Evolutionary conservation across 2,113 vertebrate species (phyloP), one percentile per base, ranked within the genome.

Genomic region (Ophthalmolycus amberensis): DNA sequence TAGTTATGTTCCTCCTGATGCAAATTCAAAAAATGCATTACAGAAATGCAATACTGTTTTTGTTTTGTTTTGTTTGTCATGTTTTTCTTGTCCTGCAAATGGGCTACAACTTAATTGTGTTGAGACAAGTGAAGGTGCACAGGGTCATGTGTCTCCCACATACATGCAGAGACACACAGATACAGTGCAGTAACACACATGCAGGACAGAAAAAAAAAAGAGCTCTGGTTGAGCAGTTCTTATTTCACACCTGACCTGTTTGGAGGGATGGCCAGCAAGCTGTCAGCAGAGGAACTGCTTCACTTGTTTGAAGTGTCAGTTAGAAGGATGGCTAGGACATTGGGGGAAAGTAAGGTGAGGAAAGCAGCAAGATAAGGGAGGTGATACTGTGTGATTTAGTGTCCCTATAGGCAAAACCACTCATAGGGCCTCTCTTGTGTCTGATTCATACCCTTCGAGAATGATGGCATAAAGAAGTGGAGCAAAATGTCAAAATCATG

Each of bases 161-260:
- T n/a, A n/a, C n/a, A n/a, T n/a, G n/a, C n/a, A n/a, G n/a, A n/a
- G n/a, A n/a, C n/a, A n/a, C n/a, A 60, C 12, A 32, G 3, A 60
- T 27, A 63, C 25, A 25, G 52, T n/a, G 52, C 52, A 54, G 52
- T 20, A 40, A 25, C 25, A 42, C 34, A 77, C 52, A 71, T 18
- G 42, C n/a, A 65, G 15, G 9, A 10, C 9, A 64, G 20, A 14
- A 18, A 27, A n/a, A 27, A n/a, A 42, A 59, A 29, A 48, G 8
- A 50, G 74, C 84, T 79, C 63, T 52, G 80, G 60, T 42, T 60
- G 63, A 88, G 63, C 46, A 22, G 37, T 12, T 76, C 72, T 88
- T 79, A 83, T 87, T 91, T 86, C 85, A 92, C 83, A 89, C 79
- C 75, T 87, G 85, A 84, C 77, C 75, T 89, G 67, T 75, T 82